Conservation (phyloP, 2,797 vertebrate species). For the Bradypus variegatus region DNA sequence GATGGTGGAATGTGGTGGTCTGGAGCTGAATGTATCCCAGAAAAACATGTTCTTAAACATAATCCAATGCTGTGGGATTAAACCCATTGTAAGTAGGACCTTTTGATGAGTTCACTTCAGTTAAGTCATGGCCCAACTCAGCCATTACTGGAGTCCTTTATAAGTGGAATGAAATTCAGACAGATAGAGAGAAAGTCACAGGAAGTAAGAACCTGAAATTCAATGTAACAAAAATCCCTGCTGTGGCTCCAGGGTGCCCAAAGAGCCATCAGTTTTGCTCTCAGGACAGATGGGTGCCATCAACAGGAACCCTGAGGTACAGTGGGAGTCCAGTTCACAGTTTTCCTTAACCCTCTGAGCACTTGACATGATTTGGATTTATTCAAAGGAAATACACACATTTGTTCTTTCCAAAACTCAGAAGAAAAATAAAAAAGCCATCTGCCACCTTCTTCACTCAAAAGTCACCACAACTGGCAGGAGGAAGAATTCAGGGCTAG, state of each 20-base stretch:
- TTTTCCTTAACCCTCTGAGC: background rate
- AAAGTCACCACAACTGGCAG: background rate
- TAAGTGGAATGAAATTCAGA: too few species aligned
- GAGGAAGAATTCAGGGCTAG: background rate
- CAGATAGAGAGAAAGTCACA: too few species aligned
- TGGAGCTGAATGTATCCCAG: too few species aligned
- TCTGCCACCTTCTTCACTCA: background rate
- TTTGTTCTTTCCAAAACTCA: background rate
- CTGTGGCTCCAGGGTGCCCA: background rate
- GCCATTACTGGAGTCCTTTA: too few species aligned
- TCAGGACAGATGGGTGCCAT: background rate
- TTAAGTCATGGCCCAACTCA: too few species aligned
- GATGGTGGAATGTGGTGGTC: too few species aligned
- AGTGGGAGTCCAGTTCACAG: rapidly evolving
- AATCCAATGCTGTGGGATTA: too few species aligned
- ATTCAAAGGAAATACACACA: background rate
- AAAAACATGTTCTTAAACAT: too few species aligned
- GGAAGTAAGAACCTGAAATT: too few species aligned
- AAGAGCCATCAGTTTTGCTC: background rate
- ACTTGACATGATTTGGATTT: background rate
- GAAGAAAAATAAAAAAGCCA: background rate
- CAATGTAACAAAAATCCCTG: background rate
- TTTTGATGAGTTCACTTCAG: too few species aligned
- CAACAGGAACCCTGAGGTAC: background rate
- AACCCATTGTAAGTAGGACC: too few species aligned